These are phyloP conservation scores for Pteria penguin DNA, from an alignment of 2,888 invertebrate genomes.

Conservation along the genomic window DNA sequence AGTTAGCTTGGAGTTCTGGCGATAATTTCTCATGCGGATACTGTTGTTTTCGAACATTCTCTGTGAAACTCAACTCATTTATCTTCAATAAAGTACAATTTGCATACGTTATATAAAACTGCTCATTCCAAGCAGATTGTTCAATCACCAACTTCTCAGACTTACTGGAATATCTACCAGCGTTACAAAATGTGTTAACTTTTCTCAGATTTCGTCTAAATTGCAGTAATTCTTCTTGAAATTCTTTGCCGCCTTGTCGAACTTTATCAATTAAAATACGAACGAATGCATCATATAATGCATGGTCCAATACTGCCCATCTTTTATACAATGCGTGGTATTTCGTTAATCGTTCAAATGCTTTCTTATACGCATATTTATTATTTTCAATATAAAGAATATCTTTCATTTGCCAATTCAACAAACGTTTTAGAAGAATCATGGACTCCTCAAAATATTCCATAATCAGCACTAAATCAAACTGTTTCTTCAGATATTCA, in stretches of 20 bases:
- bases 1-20: neutral
- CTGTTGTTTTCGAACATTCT: slow-evolving; percentile 40
- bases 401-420: slow-evolving; percentile 53
- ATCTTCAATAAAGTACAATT: slow-evolving; percentile 42
- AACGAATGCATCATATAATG: neutral
- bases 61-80: slow-evolving; percentile 46
- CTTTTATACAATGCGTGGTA: neutral
- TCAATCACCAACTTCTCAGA: neutral
- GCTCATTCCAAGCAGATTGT: slow-evolving; percentile 39
- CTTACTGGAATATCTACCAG: neutral
- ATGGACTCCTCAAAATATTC: slow-evolving; percentile 54
- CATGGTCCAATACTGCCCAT: neutral
- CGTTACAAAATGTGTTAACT: neutral
- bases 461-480: slow-evolving; percentile 49
- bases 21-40: slow-evolving; percentile 21
- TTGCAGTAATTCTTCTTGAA: neutral
- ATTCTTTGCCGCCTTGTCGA: neutral
- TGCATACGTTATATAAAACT: slow-evolving; percentile 30
- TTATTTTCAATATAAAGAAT: slow-evolving; percentile 41
- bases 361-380: neutral
- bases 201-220: neutral
- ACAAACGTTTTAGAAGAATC: slow-evolving; percentile 42
- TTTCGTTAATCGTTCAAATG: neutral
- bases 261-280: neutral
- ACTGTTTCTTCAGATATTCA: slow-evolving; percentile 46